Evolutionary conservation across 2,797 vertebrate genomes (phyloP), one percentile per base, ranked within the genome.

Genomic region (Cuniculus paca): DNA sequence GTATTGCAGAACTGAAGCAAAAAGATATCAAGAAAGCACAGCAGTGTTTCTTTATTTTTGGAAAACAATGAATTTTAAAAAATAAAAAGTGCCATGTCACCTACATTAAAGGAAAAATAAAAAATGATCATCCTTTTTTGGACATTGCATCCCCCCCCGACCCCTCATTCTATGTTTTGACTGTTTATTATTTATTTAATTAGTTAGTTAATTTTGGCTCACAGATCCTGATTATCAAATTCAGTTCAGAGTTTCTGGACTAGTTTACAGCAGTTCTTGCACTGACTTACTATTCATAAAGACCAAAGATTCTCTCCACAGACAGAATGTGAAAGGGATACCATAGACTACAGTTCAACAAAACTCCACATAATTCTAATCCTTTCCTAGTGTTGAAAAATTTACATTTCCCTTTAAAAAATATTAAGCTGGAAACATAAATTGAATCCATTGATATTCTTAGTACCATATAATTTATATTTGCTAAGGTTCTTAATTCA

Each of bases 1-100:
- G 72, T 70, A 82, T 42, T 22, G 34, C 1, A 63, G 4, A 6
- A 50, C 26, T 86, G 65, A 72, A n/a, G 6, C 24, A 83, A 52
- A 19, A 11, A 94, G n/a, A 78, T 45, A n/a, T 31, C 48, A 81
- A 95, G 26, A 80, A 97, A 34, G 5, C 31, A 80, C 19, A 75
- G 31, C 1, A 78, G 14, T 19, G 0, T 85, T 88, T 95, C 8
- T 20, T 72, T 65, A 85, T 3, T 86, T 80, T 68, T 88, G 52
- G 9, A 20, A 19, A 39, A n/a, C 68, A 68, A 17, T 3, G 2
- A 45, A 6, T 60, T 86, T 61, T 45, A 77, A 90, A 93, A 28
- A 88, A 63, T 60, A 1, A 87, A 45, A 88, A 70, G 2, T 75
- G 9, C 10, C 72, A 34, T 34, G 17, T 72, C 24, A 3, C 16